Conservation (phyloP, 2,113 vertebrate species). For the Megaleporinus macrocephalus region DNA sequence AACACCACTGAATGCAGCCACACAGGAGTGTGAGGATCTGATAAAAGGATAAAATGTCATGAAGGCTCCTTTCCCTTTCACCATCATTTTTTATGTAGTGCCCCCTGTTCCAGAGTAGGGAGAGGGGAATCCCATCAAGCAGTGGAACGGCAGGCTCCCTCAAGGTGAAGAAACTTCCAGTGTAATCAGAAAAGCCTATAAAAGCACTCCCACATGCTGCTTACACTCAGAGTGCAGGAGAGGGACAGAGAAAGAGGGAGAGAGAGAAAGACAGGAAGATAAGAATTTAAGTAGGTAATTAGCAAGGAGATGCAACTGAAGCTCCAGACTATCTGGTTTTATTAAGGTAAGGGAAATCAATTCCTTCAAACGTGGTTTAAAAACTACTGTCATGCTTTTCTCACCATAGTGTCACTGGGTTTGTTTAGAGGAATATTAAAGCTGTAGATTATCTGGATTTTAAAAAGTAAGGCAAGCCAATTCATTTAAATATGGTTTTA, state of each 20-base stretch:
- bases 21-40: neutral
- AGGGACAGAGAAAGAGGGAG: neutral
- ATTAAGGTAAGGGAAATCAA: neutral
- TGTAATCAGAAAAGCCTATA: slow-evolving; percentile 14
- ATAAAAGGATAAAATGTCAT: neutral
- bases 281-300: neutral
- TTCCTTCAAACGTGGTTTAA: neutral
- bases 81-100: neutral
- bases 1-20: neutral
- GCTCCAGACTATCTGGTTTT: neutral
- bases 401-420: no score
- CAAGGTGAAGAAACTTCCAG: neutral
- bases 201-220: neutral
- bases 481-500: neutral
- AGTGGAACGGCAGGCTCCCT: neutral
- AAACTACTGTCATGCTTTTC: no score
- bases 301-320: neutral
- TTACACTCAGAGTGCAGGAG: neutral
- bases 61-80: neutral
- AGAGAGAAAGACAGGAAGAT: neutral
- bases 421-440: neutral
- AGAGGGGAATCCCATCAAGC: neutral
- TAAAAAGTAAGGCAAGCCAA: neutral
- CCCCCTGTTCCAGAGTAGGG: slow-evolving; percentile 6
- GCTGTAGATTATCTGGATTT: neutral